Conservation (phyloP, 2,888 invertebrate species). For the Podotricha telesiphe region DNA sequence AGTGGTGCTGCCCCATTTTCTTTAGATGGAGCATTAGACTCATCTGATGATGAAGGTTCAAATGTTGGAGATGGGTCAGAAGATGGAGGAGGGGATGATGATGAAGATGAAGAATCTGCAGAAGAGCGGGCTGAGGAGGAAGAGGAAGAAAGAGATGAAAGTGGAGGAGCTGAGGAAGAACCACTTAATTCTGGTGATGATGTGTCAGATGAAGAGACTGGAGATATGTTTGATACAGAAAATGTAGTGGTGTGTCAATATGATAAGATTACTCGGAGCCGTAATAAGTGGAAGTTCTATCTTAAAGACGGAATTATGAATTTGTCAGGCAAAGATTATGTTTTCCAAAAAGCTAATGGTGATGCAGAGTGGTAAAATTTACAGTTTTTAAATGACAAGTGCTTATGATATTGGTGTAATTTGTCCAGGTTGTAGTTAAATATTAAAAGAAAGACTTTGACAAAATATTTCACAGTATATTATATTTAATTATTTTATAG, state of each 20-base stretch:
- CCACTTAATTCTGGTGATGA: slow-evolving; percentile 98
- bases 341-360: slow-evolving; percentile 99
- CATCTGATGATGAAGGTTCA: slow-evolving; percentile 90
- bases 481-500: slow-evolving; percentile 16
- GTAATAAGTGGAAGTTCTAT: slow-evolving; percentile 99
- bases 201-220: slow-evolving; percentile 97
- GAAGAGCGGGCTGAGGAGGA: slow-evolving; percentile 86
- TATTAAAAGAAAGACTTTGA: slow-evolving; percentile 54
- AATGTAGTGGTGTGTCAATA: slow-evolving; percentile 99
- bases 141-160: slow-evolving; percentile 88
- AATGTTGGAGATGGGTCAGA: slow-evolving; percentile 83
- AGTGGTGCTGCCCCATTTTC: slow-evolving; percentile 74
- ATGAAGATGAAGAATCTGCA: slow-evolving; percentile 91
- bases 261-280: slow-evolving; percentile 99
- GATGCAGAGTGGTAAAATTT: slow-evolving; percentile 98
- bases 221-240: slow-evolving; percentile 98
- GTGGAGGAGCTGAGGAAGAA: slow-evolving; percentile 88
- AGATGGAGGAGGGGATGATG: slow-evolving; percentile 87
- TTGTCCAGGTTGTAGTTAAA: slow-evolving; percentile 55
- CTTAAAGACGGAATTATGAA: slow-evolving; percentile 99
- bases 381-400: slow-evolving; percentile 52
- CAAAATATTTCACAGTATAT: slow-evolving; percentile 52
- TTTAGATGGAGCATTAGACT: slow-evolving; percentile 87
- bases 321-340: slow-evolving; percentile 98
- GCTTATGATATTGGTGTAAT: slow-evolving; percentile 59